These are phyloP conservation scores for Nasonia giraulti DNA, from an alignment of 1,140 invertebrate species.

Conservation along the genomic window DNA sequence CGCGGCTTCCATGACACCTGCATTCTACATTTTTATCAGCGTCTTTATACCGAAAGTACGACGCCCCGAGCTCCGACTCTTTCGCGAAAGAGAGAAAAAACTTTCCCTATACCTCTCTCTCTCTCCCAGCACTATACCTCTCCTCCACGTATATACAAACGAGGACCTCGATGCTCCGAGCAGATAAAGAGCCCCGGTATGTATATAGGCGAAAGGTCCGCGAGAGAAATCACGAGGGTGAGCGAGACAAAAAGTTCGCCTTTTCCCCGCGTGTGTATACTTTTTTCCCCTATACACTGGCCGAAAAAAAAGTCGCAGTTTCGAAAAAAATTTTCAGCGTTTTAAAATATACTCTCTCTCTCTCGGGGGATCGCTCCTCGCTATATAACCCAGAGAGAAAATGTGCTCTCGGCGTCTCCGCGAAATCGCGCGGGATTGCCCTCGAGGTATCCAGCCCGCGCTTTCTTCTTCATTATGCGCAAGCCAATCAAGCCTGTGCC, in stretches of 20 bases:
- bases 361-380: no score
- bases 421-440: no score
- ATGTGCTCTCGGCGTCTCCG: no score
- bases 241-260: not conserved
- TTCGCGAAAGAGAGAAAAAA: no score
- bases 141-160: no score
- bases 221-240: constrained; percentile 3
- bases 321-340: not conserved
- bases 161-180: not conserved
- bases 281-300: not conserved
- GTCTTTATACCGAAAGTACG: constrained; percentile 26
- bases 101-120: not conserved
- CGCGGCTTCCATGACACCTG: constrained; percentile 30
- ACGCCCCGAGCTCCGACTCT: constrained; percentile 8
- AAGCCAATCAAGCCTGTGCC: no score
- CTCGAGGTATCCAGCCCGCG: no score
- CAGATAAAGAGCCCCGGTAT: not conserved
- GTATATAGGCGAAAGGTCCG: not conserved
- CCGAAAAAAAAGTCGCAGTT: no score
- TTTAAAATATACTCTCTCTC: not conserved
- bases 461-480: no score
- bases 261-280: not conserved
- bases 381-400: no score
- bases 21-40: constrained; percentile 49
- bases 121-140: not conserved